Percentiles rank a stretch among this genome's conserved stretches.
These are phyloP conservation scores for Phylloscopus trochiloides DNA, from an alignment of 2,113 vertebrate species.

Conservation along the genomic window DNA sequence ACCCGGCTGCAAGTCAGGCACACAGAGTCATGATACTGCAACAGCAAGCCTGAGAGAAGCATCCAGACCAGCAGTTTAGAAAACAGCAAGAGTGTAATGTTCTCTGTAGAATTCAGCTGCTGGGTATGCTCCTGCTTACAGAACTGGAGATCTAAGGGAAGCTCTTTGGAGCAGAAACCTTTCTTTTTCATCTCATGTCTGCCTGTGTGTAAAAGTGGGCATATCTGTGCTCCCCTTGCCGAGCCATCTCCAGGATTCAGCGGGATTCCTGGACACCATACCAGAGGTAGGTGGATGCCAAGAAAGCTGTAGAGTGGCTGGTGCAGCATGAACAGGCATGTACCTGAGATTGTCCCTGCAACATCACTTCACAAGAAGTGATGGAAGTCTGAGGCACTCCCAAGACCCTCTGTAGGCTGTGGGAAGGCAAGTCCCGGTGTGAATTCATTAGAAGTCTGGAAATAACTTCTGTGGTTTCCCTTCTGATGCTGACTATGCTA, in stretches of 20 bases:
- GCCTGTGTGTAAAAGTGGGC: background rate
- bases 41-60: background rate
- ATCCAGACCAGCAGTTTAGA: background rate
- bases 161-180: background rate
- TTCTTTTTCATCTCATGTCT: background rate
- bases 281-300: background rate
- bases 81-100: background rate
- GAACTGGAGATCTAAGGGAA: background rate
- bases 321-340: accelerated
- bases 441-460: background rate
- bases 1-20: background rate
- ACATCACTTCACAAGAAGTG: accelerated
- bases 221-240: background rate
- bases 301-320: background rate
- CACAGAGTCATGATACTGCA: background rate
- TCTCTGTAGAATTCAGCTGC: background rate
- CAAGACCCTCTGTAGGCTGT: accelerated
- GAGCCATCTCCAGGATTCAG: background rate
- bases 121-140: background rate
- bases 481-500: background rate
- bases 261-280: accelerated
- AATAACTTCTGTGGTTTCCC: background rate
- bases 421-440: background rate
- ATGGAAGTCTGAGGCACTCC: background rate
- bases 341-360: background rate